Evolutionary conservation across 2,888 invertebrate species (phyloP).

Genomic region (Pegoplata infirma): DNA sequence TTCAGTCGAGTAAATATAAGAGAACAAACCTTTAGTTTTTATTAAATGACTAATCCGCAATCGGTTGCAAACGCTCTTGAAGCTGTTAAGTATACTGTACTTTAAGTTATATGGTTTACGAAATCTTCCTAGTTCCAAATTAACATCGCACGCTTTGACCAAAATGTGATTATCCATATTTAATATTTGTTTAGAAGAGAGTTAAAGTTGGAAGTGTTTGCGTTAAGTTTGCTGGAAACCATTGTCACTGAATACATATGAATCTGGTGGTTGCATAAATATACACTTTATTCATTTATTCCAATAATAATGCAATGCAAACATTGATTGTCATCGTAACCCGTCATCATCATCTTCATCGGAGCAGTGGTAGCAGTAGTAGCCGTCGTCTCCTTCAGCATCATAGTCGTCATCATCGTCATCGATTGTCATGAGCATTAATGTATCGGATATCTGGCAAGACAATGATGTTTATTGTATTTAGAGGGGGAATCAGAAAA

Average conservation of each 20-base stretch:
- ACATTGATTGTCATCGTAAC: conserved; percentile 75
- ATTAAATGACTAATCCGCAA: too few species aligned
- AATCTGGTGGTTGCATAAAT: conserved; percentile 46
- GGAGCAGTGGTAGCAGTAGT: background rate
- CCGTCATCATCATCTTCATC: conserved; percentile 18
- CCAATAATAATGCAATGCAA: conserved; percentile 76
- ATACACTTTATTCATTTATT: conserved; percentile 75
- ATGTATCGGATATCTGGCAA: conserved; percentile 51
- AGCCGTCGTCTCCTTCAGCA: conserved; percentile 37
- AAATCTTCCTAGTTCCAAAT: too few species aligned
- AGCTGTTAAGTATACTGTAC: too few species aligned
- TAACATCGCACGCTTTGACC: too few species aligned
- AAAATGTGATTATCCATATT: conserved; percentile 33
- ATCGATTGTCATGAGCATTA: conserved; percentile 53
- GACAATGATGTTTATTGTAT: conserved; percentile 60
- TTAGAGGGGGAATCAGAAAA: conserved; percentile 56
- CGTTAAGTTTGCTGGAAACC: conserved; percentile 65
- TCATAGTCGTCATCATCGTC: conserved; percentile 49
- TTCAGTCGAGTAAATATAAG: too few species aligned
- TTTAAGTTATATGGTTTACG: too few species aligned
- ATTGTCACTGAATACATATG: conserved; percentile 73
- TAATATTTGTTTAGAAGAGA: conserved; percentile 39
- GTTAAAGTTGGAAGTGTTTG: conserved; percentile 58
- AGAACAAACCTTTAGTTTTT: too few species aligned
- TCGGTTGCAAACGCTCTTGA: too few species aligned